Evolutionary conservation across 2,113 vertebrate genomes (phyloP).

Genomic region (Sterna hirundo): DNA sequence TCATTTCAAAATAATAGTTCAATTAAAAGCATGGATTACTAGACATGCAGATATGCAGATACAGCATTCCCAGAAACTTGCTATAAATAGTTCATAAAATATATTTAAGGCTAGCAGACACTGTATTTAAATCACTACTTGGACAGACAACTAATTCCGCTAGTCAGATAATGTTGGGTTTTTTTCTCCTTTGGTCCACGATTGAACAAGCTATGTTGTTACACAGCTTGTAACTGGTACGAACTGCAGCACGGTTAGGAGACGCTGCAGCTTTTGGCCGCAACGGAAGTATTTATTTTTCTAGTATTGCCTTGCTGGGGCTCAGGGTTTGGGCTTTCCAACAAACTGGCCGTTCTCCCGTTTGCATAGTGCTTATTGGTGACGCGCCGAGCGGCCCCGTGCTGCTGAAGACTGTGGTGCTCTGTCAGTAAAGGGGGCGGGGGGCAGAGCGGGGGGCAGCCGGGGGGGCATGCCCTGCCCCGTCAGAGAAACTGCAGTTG

Average conservation of each 20-base stretch:
- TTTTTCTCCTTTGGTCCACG: neutral
- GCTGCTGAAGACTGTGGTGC: neutral
- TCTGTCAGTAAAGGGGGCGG: neutral
- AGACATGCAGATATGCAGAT: neutral
- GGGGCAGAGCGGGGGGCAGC: neutral
- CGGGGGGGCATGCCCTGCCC: neutral
- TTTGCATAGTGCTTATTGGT: rapidly evolving
- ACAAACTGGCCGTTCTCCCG: neutral
- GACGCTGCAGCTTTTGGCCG: neutral
- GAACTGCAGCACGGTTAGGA: neutral
- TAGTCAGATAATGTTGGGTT: neutral
- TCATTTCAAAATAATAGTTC: neutral
- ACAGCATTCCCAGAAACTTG: neutral
- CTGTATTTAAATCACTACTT: neutral
- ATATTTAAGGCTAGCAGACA: neutral
- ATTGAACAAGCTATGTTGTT: neutral
- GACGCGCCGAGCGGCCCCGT: neutral
- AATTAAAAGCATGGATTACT: neutral
- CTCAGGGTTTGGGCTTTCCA: neutral
- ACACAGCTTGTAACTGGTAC: neutral
- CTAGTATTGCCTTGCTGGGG: too few species aligned
- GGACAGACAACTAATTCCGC: neutral
- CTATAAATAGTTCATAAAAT: neutral
- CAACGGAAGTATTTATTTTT: neutral
- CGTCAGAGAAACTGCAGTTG: neutral